Evolutionary conservation across 2,797 vertebrate genomes (phyloP).

Genomic region (Lepilemur ruficaudatus): DNA sequence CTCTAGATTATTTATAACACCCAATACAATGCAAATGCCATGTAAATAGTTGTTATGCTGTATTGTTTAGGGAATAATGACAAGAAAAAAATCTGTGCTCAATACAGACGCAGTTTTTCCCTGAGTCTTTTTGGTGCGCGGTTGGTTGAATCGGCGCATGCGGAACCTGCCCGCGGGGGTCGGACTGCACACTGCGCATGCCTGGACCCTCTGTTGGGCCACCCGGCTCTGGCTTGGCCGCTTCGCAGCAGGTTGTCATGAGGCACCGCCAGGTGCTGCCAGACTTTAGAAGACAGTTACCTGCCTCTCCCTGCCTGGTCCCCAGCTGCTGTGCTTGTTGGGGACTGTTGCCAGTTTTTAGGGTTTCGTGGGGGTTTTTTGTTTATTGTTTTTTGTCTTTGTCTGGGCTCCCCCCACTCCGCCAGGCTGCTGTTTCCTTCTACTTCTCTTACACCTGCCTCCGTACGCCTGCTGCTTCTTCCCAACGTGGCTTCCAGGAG

Average conservation of each 20-base stretch:
- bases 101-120: neutral
- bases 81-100: neutral
- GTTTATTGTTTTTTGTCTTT: neutral
- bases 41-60: neutral
- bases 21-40: neutral
- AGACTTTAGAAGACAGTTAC: neutral
- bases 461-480: neutral
- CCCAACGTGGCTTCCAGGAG: neutral
- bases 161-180: neutral
- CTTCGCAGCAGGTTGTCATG: neutral
- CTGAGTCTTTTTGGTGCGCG: neutral
- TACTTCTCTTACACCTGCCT: neutral
- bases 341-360: neutral
- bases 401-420: neutral
- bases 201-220: neutral
- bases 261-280: neutral
- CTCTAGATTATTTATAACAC: neutral
- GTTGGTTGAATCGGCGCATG: neutral
- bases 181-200: no score
- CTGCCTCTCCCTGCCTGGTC: neutral
- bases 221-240: neutral
- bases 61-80: neutral
- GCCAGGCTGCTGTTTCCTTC: neutral
- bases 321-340: neutral
- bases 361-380: neutral